These are phyloP conservation scores for Caenorhabditis drosophilae DNA, from an alignment of 2,888 invertebrate genomes.

Conservation along the genomic window DNA sequence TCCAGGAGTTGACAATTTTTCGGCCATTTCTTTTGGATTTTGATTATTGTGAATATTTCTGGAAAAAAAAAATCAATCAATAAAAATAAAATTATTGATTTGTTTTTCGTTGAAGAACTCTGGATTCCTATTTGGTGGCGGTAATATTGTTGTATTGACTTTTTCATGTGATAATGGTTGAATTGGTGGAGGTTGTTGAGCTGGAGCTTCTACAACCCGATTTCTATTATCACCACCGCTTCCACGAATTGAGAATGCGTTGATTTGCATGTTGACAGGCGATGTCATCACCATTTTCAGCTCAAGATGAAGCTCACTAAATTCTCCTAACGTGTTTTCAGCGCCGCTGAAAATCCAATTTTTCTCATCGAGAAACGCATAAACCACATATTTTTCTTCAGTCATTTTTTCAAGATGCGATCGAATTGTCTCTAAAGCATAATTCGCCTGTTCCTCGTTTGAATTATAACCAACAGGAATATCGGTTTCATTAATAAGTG, in stretches of 20 bases:
- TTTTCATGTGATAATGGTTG: too few relatives aligned
- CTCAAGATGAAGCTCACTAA: slow-evolving; percentile 3
- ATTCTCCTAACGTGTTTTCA: slow-evolving; percentile 3
- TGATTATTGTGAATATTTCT: too few relatives aligned
- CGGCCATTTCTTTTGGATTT: background rate
- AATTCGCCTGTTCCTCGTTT: slow-evolving; percentile 2
- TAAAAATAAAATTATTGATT: background rate
- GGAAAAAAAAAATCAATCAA: background rate
- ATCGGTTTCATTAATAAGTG: slow-evolving; percentile 5
- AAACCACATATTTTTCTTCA: slow-evolving; percentile 4
- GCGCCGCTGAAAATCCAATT: slow-evolving; percentile 1
- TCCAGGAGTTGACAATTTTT: background rate
- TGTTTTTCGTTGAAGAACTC: background rate
- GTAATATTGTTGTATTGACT: background rate
- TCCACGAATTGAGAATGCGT: slow-evolving; percentile 1
- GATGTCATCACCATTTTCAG: slow-evolving; percentile 1
- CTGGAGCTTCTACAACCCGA: background rate
- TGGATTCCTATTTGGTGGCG: background rate
- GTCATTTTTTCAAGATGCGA: slow-evolving; percentile 7
- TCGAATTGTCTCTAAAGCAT: background rate
- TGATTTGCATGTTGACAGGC: slow-evolving; percentile 2
- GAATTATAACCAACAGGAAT: background rate
- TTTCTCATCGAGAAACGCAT: background rate
- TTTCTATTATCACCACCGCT: background rate
- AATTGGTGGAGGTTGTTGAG: too few relatives aligned